Conservation (phyloP, 2,888 invertebrate genomes). For the Hypomecis punctinalis region DNA sequence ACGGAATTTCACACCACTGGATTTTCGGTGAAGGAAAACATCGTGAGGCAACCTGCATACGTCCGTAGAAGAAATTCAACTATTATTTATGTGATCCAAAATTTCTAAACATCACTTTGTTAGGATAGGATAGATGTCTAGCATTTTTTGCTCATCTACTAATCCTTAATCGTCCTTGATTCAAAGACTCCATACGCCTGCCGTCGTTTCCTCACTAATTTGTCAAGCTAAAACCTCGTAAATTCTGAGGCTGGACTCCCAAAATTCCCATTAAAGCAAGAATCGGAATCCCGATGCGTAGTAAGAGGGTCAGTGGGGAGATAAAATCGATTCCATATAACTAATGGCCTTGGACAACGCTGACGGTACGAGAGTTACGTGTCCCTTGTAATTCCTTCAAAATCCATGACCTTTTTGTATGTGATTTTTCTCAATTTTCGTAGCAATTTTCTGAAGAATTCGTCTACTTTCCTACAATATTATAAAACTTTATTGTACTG, state of each 20-base stretch:
- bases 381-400: constrained; percentile 31
- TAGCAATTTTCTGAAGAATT: no score
- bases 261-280: constrained; percentile 45
- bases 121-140: no score
- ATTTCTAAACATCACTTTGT: no score
- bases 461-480: no score
- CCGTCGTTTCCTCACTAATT: constrained; percentile 34
- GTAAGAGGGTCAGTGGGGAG: constrained; percentile 40
- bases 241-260: constrained; percentile 38
- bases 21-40: no score
- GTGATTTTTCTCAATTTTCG: no score
- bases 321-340: constrained; percentile 46
- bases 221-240: constrained; percentile 44
- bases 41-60: no score
- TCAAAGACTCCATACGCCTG: constrained; percentile 10
- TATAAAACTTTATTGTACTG: no score
- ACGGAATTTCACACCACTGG: no score
- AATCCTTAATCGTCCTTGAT: constrained; percentile 4
- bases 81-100: no score
- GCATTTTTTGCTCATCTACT: neutral
- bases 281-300: constrained; percentile 39
- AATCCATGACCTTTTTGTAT: constrained; percentile 9
- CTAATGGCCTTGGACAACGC: constrained; percentile 41
- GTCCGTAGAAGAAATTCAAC: no score
- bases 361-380: constrained; percentile 31